phyloP scores from a whole-genome alignment of 2,888 invertebrate genomes.

The Muschampia plurimacula region DNA sequence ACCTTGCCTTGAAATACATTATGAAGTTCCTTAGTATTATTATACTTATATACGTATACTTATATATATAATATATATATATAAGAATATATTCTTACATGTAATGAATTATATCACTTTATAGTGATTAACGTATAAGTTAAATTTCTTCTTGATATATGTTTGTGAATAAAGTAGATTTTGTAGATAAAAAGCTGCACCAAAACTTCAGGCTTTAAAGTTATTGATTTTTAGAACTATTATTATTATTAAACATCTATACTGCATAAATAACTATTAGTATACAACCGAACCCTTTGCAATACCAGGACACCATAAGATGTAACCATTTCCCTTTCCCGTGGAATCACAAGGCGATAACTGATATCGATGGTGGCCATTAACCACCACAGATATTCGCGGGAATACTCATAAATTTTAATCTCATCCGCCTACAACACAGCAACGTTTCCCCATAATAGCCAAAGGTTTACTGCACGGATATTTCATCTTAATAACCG shows the following conservation, averaged over 20 bases:
- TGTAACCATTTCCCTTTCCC: conserved; percentile 23
- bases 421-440: conserved; percentile 37
- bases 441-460: conserved; percentile 27
- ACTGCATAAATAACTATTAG: conserved; percentile 10
- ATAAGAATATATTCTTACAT: no score
- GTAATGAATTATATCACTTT: no score
- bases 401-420: conserved; percentile 37
- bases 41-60: no score
- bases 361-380: conserved; percentile 35
- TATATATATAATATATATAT: no score
- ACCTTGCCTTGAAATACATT: no score
- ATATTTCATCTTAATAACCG: conserved; percentile 15
- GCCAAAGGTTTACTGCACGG: conserved; percentile 20
- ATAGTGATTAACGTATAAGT: no score
- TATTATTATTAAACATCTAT: not conserved
- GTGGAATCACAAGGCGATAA: conserved; percentile 31
- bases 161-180: no score
- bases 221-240: not conserved
- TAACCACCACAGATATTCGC: conserved; percentile 34
- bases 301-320: conserved; percentile 15
- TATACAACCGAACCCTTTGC: conserved; percentile 19
- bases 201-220: no score
- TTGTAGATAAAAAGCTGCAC: no score
- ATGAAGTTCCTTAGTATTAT: no score
- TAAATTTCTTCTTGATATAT: no score